Evolutionary conservation across 30 jellyfish, hydroid and myxozoan genomes (phyloP).

Genomic region (Hydractinia symbiolongicarpus): DNA sequence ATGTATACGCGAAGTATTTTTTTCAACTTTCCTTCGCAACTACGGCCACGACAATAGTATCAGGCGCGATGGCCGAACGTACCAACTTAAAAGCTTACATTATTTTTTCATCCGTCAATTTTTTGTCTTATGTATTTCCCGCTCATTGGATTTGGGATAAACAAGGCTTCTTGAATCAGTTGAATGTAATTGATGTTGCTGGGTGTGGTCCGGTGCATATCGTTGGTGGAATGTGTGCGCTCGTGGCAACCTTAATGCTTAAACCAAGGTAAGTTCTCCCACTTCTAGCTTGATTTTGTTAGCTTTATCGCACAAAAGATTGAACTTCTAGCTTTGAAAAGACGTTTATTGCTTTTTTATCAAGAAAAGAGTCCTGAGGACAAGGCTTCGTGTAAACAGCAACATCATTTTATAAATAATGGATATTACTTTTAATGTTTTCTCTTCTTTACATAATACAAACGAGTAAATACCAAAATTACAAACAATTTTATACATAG

Average conservation of each 20-base stretch:
- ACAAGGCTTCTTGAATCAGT: slow-evolving; percentile 10
- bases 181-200: slow-evolving; percentile 35
- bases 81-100: slow-evolving; percentile 26
- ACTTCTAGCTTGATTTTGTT: too few relatives aligned
- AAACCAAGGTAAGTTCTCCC: slow-evolving; percentile 21
- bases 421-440: too few relatives aligned
- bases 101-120: slow-evolving; percentile 21
- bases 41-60: slow-evolving; percentile 42
- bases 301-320: too few relatives aligned
- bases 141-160: slow-evolving; percentile 45
- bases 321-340: too few relatives aligned
- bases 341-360: too few relatives aligned
- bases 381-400: too few relatives aligned
- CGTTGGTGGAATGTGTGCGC: slow-evolving; percentile 38
- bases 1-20: slow-evolving; percentile 27
- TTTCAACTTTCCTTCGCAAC: slow-evolving; percentile 43
- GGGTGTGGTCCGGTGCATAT: slow-evolving; percentile 38
- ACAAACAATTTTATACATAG: too few relatives aligned
- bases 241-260: slow-evolving; percentile 30
- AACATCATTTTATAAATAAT: too few relatives aligned
- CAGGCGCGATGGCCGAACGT: slow-evolving; percentile 50
- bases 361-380: too few relatives aligned
- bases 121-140: slow-evolving; percentile 25
- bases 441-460: not conserved
- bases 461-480: not conserved